Base-by-base conservation (phyloP, 2,888 invertebrate species). In the Aspidapion aeneum region DNA sequence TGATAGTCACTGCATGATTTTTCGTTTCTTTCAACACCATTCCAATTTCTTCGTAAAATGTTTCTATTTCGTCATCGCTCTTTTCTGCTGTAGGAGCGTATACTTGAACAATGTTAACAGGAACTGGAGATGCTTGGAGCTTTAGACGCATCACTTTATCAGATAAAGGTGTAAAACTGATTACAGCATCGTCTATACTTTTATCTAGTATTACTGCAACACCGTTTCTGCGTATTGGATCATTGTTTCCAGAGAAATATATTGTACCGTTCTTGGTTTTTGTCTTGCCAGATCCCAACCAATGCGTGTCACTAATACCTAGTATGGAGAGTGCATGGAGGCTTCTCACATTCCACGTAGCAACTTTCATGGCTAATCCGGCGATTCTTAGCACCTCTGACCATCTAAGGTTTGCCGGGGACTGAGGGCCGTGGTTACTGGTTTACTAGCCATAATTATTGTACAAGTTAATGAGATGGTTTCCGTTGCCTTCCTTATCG, bases 211-310 rank as follows among this genome's bases (percentile, higher is more conserved):
- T 5, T 16, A 57, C 17, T 7, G 49, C 57, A 2, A 35, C 48
- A 2, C 22, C 57, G 22, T 57, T 2, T 21, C 35, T n/a, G 57
- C 21, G 57, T 21, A 17, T 7, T 20, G 5, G 35, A 16, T 57
- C 21, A n/a, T 21, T 57, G 7, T 19, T 19, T n/a, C 57, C 57
- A 17, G 57, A 21, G 35, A 20, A 57, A 22, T 57, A 57, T 2
- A 57, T 16, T 9, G n/a, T 16, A 5, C n/a, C 22, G 35, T 35
- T 35, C 16, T 57, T 22, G 12, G 17, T 57, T 21, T 20, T 16
- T 9, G n/a, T n/a, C 21, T 21, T 22, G 18, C 57, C 57, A 2
- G 48, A 49, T 16, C 35, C 35, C 19, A 22, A n/a, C 57, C 57
- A 57, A n/a, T 21, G 18, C 7, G 16, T 18, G 18, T 57, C 21